Percentiles rank a stretch among this genome's conserved stretches.
Evolutionary conservation across 2,113 vertebrate genomes (phyloP).

Genomic region (Dromas ardeola): DNA sequence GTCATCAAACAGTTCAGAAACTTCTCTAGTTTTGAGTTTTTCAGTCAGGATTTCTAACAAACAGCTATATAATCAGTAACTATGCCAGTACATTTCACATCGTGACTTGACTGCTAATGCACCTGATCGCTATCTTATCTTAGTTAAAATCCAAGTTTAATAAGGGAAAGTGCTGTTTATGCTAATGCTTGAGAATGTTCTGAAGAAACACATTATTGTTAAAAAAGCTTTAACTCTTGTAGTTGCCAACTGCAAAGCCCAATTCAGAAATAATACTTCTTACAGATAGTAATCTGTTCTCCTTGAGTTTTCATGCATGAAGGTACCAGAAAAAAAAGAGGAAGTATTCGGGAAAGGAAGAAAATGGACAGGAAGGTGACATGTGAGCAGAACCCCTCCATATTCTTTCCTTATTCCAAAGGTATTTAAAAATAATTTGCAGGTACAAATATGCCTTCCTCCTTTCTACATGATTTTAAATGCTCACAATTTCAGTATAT

Average conservation of each 20-base stretch:
- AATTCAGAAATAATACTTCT: neutral
- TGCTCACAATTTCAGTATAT: neutral
- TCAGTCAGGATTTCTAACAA: neutral
- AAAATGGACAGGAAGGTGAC: neutral
- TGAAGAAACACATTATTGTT: neutral
- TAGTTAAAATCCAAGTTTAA: neutral
- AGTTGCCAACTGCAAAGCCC: neutral
- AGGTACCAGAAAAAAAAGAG: neutral
- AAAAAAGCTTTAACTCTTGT: neutral
- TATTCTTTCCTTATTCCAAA: neutral
- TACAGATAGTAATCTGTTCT: neutral
- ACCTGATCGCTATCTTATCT: neutral
- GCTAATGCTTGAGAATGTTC: neutral
- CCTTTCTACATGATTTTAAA: neutral
- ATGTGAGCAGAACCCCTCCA: neutral
- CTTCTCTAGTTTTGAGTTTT: neutral
- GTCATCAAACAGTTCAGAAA: neutral
- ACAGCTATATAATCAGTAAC: constrained; percentile 25
- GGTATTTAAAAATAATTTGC: neutral
- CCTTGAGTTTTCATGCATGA: neutral
- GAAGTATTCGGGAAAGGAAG: neutral
- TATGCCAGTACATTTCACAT: neutral
- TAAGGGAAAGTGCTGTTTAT: neutral
- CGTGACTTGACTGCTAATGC: constrained; percentile 43
- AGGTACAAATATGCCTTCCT: neutral